Evolutionary conservation across 2,888 invertebrate genomes (phyloP).

Genomic region (Leptinotarsa rubiginosa): DNA sequence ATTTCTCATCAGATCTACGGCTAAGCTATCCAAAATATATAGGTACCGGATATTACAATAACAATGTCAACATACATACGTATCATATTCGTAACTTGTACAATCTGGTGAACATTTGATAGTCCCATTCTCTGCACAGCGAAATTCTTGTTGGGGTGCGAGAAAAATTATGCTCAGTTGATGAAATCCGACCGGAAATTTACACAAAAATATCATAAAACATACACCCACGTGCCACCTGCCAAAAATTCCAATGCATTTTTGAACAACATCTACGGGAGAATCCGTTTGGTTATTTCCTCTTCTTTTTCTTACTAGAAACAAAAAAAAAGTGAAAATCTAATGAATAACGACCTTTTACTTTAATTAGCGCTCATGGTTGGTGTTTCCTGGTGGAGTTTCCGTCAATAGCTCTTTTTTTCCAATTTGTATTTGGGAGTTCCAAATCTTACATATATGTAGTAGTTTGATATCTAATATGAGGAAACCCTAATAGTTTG

Average conservation of each 20-base stretch:
- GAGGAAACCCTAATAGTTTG: too few relatives aligned
- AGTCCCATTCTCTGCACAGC: conserved; percentile 61
- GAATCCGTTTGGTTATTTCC: neutral
- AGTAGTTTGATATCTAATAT: too few relatives aligned
- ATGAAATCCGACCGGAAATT: conserved; percentile 74
- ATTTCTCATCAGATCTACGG: too few relatives aligned
- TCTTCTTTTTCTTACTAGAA: neutral
- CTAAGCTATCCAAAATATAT: too few relatives aligned
- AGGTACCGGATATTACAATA: too few relatives aligned
- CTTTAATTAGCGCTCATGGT: too few relatives aligned
- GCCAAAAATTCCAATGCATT: conserved; percentile 13
- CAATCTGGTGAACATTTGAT: conserved; percentile 71
- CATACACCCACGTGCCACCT: conserved; percentile 12
- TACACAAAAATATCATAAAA: conserved; percentile 19
- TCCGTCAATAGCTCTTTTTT: too few relatives aligned
- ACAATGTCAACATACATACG: conserved; percentile 62
- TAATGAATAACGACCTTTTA: too few relatives aligned
- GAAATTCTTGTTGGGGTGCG: conserved; percentile 73
- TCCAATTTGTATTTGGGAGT: too few relatives aligned
- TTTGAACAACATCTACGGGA: conserved; percentile 18
- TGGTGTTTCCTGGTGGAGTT: too few relatives aligned
- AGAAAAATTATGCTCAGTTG: conserved; percentile 81
- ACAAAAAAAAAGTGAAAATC: too few relatives aligned
- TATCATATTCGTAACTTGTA: conserved; percentile 60
- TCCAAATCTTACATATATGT: too few relatives aligned